Percentiles rank a stretch among this genome's conserved stretches.
Conservation (phyloP, 2,113 vertebrate genomes). For the Lepisosteus osseus region DNA sequence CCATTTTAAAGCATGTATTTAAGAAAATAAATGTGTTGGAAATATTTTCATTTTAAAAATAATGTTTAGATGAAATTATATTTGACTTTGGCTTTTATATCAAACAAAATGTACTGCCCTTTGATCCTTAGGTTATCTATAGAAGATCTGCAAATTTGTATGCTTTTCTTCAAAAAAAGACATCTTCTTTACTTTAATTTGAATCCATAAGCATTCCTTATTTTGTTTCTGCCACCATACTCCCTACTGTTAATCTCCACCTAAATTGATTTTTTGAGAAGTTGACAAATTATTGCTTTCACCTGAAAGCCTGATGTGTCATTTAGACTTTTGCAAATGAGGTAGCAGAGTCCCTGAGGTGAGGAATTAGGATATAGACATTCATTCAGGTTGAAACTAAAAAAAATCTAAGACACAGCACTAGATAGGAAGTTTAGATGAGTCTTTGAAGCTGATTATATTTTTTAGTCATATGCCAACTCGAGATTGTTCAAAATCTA, state of each 20-base stretch:
- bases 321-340: no score
- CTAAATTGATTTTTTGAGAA: neutral
- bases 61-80: neutral
- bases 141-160: constrained; percentile 51
- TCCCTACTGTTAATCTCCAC: neutral
- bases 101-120: constrained; percentile 45
- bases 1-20: constrained; percentile 22
- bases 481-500: no score
- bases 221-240: neutral
- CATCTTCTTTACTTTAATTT: no score
- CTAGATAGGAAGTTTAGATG: no score
- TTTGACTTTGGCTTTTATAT: constrained; percentile 67
- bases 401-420: no score
- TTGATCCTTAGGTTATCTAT: constrained; percentile 54
- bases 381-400: no score
- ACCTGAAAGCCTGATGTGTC: neutral
- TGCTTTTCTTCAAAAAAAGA: no score
- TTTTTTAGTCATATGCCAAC: no score
- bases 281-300: neutral
- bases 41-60: neutral
- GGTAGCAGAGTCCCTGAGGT: no score
- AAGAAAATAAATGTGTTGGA: no score
- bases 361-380: no score
- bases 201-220: neutral
- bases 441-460: no score